phyloP scores from a whole-genome alignment of 1,140 invertebrate genomes.

The Nebria ingens region DNA sequence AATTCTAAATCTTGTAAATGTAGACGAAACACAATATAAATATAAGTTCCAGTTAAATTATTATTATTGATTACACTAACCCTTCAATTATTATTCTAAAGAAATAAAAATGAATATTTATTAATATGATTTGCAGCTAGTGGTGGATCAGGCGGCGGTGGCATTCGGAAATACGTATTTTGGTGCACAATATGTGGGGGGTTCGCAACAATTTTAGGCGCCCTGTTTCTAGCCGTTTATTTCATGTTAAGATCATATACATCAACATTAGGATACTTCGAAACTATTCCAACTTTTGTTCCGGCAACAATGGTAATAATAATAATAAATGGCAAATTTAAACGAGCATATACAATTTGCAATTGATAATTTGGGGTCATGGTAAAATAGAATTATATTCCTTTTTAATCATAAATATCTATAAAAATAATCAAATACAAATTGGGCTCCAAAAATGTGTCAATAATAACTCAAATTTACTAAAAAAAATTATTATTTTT shows the following conservation, averaged over 20 bases:
- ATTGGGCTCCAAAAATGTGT: no score
- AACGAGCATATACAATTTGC: no score
- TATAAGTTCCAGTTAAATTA: no score
- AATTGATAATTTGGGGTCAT: no score
- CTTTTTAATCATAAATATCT: no score
- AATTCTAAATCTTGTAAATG: no score
- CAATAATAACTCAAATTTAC: background rate
- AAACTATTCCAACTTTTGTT: constrained; percentile 75
- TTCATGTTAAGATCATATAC: constrained; percentile 67
- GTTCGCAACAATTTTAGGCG: constrained; percentile 57
- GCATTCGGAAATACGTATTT: constrained; percentile 59
- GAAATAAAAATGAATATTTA: background rate
- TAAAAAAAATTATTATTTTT: constrained; percentile 27
- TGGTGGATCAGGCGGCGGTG: constrained; percentile 28
- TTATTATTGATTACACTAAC: no score
- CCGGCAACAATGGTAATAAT: constrained; percentile 59
- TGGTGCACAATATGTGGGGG: constrained; percentile 65
- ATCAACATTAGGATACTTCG: constrained; percentile 67
- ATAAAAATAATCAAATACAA: no score
- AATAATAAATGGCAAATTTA: constrained; percentile 3
- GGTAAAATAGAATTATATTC: no score
- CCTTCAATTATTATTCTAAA: no score
- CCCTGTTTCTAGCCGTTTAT: constrained; percentile 64
- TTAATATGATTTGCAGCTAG: constrained; percentile 25
- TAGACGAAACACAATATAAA: no score